These are phyloP conservation scores for Dasypus novemcinctus DNA, from an alignment of 2,113 vertebrate genomes.

Conservation along the genomic window DNA sequence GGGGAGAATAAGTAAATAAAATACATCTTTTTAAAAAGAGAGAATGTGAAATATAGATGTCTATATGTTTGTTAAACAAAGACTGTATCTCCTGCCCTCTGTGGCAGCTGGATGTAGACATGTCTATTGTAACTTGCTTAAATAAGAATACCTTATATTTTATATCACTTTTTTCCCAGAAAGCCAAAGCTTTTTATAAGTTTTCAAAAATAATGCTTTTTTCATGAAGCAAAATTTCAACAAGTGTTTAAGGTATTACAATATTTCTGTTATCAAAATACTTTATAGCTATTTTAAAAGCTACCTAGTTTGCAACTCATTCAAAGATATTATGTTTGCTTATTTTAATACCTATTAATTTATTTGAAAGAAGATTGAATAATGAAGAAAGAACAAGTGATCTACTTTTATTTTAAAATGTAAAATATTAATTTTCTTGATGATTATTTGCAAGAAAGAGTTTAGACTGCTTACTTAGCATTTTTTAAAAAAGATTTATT, in stretches of 20 bases:
- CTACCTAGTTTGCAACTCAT: background rate
- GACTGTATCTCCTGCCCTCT: background rate
- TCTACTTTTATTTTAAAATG: conserved; percentile 26
- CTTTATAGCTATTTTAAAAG: background rate
- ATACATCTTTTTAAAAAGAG: no score
- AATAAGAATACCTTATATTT: background rate
- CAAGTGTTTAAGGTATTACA: background rate
- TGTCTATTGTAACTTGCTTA: background rate
- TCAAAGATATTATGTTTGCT: background rate
- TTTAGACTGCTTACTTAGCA: background rate
- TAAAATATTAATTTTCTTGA: background rate
- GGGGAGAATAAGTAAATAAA: no score
- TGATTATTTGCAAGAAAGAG: background rate
- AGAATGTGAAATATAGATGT: background rate
- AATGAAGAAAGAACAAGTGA: background rate
- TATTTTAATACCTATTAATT: background rate
- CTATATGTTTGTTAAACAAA: background rate
- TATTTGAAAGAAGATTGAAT: conserved; percentile 2
- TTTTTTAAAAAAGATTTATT: no score
- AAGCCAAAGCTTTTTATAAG: background rate
- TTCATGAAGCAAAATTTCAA: background rate
- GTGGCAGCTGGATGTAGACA: background rate
- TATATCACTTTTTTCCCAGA: background rate
- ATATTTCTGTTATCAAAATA: background rate
- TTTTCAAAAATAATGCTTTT: background rate